Evolutionary conservation across 2,797 vertebrate genomes (phyloP).

Genomic region (Pangasius mekongensis): DNA sequence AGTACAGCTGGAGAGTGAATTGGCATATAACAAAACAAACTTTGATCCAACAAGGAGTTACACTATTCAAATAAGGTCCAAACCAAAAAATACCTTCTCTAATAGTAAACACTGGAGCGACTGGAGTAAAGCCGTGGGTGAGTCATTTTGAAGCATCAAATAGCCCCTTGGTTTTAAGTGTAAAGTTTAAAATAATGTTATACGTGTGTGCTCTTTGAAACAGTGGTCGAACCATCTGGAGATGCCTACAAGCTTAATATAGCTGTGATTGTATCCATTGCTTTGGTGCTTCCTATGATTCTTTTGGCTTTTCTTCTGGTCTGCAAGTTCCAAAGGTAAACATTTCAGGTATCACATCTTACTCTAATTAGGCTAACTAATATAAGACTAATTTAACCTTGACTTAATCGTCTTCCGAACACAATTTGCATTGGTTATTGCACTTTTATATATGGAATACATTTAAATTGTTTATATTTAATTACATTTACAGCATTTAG

Average conservation of each 20-base stretch:
- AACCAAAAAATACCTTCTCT: rapidly evolving
- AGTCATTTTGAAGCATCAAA: neutral
- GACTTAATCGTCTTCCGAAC: neutral
- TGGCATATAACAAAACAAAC: constrained; percentile 17
- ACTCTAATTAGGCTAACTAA: neutral
- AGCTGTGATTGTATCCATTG: constrained; percentile 15
- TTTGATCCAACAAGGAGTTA: constrained; percentile 24
- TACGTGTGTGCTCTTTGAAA: neutral
- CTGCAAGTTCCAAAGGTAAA: constrained; percentile 53
- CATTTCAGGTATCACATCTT: neutral
- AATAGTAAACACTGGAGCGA: constrained; percentile 15
- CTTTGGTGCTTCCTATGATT: constrained; percentile 49
- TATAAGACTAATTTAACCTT: neutral
- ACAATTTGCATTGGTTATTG: neutral
- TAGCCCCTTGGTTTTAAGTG: neutral
- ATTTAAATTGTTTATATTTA: neutral
- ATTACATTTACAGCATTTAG: neutral
- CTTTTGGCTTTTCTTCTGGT: constrained; percentile 41
- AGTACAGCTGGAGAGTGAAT: rapidly evolving
- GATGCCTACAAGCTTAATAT: neutral
- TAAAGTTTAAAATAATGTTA: neutral
- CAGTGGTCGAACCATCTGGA: neutral
- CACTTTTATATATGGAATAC: neutral
- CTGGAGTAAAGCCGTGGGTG: constrained; percentile 34
- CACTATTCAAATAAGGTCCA: constrained; percentile 13